These are phyloP conservation scores for Gryllus bimaculatus DNA, from an alignment of 1,140 invertebrate species.

Conservation along the genomic window DNA sequence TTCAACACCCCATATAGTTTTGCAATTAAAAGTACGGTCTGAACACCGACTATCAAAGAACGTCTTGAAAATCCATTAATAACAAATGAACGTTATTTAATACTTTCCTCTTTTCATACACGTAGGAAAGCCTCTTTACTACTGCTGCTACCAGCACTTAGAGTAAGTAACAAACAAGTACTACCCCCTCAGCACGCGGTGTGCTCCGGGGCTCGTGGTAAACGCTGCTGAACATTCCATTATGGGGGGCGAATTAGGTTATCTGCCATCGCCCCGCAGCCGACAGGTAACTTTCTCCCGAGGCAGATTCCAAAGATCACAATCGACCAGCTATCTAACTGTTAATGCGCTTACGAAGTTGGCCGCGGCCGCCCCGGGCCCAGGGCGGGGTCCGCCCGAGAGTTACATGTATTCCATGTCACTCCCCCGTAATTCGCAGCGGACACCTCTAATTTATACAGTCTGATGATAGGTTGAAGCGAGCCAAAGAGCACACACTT, in stretches of 20 bases:
- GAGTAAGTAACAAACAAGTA: neutral
- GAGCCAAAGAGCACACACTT: neutral
- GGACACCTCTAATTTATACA: conserved; percentile 2
- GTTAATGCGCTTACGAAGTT: neutral
- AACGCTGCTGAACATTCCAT: neutral
- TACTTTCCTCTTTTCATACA: too few species aligned
- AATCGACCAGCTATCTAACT: neutral
- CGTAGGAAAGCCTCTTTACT: too few species aligned
- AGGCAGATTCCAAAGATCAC: neutral
- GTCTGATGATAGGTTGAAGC: neutral
- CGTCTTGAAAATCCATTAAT: too few species aligned
- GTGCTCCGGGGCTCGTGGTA: neutral
- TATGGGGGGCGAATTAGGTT: neutral
- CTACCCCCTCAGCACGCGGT: neutral
- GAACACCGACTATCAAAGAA: too few species aligned
- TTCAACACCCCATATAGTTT: too few species aligned
- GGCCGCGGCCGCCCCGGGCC: too few species aligned
- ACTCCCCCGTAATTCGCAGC: neutral
- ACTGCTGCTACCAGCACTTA: neutral
- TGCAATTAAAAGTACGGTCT: too few species aligned
- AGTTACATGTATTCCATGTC: neutral
- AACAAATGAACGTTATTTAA: too few species aligned
- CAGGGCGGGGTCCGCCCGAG: neutral
- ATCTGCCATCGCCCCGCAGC: neutral
- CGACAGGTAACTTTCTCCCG: neutral